Base-by-base conservation (phyloP, 2,113 vertebrate genomes). In the Cercopithecus mona region DNA sequence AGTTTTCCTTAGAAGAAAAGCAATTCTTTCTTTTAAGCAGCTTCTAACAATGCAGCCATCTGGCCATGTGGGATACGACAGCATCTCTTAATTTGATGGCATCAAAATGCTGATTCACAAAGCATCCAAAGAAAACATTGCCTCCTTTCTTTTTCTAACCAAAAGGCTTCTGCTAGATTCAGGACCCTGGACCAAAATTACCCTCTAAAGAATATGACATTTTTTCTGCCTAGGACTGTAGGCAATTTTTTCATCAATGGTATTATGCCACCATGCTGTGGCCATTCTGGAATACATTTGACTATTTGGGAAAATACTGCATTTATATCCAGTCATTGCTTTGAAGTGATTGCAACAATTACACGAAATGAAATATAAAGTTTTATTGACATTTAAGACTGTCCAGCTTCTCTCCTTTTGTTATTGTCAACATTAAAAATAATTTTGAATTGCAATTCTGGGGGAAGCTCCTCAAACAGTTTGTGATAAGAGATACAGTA, bases 61-160 rank as follows among this genome's bases (percentile, higher is more conserved):
- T 98, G 97, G 22, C 95, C 66, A 27, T 93, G 27, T 30, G 14
- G 64, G 79, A 66, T 82, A 45, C 64, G 90, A 95, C 59, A 97
- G 90, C 59, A 94, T 92, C 5, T 85, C 85, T 96, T 94, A 72
- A 98, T 98, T 66, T 91, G 87, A 93, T 93, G 78, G 78, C 90
- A 96, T 96, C 70, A 97, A 98, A 98, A 97, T 50, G 90, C 95
- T 96, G 94, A 97, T 83, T 68, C 57, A 95, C 82, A 97, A 75
- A 97, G 79, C 80, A 97, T 89, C 59, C 55, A 25, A 86, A 94
- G 2, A 92, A 79, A 98, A 91, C 88, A 78, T 27, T 68, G 14
- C 16, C 52, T 97, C n/a, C 68, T 97, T 98, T 97, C 83, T 98
- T 98, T 64, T 78, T n/a, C 30, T 43, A 73, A 6, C 84, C 93